Evolutionary conservation across 2,113 vertebrate genomes (phyloP).

Genomic region (Motacilla tschutschensis): DNA sequence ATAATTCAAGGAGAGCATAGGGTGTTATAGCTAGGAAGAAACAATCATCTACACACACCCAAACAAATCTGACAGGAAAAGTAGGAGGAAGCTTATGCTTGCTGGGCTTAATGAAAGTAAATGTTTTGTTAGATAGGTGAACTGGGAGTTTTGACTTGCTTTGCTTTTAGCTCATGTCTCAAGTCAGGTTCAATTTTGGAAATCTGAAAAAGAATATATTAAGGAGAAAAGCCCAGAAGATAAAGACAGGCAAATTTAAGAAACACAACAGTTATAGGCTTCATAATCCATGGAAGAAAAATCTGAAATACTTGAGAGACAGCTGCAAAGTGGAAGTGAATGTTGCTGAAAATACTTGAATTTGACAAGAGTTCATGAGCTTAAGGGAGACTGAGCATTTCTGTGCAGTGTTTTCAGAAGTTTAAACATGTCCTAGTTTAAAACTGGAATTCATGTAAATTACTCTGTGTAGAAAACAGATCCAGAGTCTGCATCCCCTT

Average conservation of each 20-base stretch:
- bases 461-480: neutral
- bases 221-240: neutral
- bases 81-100: neutral
- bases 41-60: neutral
- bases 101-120: neutral
- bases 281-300: neutral
- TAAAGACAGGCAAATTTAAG: neutral
- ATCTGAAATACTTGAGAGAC: neutral
- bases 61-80: neutral
- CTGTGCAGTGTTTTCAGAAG: neutral
- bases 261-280: neutral
- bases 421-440: neutral
- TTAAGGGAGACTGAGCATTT: neutral
- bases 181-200: neutral
- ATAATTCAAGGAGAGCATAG: neutral
- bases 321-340: neutral
- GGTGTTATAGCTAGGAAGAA: neutral
- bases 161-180: neutral
- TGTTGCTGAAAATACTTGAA: neutral
- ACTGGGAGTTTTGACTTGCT: accelerated
- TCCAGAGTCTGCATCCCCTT: neutral
- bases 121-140: neutral
- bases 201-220: neutral
- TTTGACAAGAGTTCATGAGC: neutral
- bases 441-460: neutral